Evolutionary conservation across 2,113 vertebrate genomes (phyloP).

Genomic region (Trinectes maculatus): DNA sequence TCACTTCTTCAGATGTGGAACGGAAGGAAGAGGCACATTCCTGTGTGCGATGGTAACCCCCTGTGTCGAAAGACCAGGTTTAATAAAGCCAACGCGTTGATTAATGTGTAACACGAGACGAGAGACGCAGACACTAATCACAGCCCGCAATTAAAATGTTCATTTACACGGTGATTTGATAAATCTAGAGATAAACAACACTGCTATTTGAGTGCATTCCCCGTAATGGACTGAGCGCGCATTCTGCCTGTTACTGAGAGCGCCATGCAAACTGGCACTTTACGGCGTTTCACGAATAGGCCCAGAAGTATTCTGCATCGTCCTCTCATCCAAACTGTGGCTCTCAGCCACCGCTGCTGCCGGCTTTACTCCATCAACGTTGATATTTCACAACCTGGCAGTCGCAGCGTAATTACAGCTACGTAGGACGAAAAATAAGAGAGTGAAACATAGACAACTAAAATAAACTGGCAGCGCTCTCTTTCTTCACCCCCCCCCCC

Average conservation of each 20-base stretch:
- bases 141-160: neutral
- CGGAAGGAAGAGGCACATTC: constrained; percentile 25
- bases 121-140: neutral
- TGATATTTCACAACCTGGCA: constrained; percentile 36
- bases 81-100: constrained; percentile 22
- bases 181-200: no score
- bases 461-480: constrained; percentile 19
- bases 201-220: no score
- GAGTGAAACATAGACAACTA: constrained; percentile 3
- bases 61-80: constrained; percentile 34
- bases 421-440: constrained; percentile 30
- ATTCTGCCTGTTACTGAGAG: constrained; percentile 38
- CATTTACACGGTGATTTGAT: constrained; percentile 6
- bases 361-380: constrained; percentile 16
- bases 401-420: constrained; percentile 26
- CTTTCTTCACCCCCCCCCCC: neutral
- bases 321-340: constrained; percentile 13
- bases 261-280: constrained; percentile 34
- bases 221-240: neutral
- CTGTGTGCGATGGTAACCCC: constrained; percentile 33
- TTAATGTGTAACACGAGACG: constrained; percentile 18
- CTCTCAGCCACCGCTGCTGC: constrained; percentile 2
- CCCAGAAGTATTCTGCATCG: constrained; percentile 39
- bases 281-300: constrained; percentile 15
- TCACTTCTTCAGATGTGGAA: constrained; percentile 57